Percentiles rank a stretch among this genome's conserved stretches.
phyloP scores from a whole-genome alignment of 1,140 invertebrate genomes.

The Asobara japonica region DNA sequence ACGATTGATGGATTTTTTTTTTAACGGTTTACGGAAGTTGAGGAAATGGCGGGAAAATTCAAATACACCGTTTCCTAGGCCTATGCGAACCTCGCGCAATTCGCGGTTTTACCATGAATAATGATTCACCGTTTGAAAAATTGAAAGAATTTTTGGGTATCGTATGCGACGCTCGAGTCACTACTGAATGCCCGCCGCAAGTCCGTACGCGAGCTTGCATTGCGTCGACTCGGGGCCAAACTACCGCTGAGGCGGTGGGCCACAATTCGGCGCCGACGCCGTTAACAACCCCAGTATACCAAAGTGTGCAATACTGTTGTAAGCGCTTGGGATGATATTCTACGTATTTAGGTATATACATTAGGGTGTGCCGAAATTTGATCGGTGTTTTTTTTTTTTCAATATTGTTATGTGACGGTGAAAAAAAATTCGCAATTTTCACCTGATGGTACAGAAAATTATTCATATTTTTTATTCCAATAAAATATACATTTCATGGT shows the following conservation, averaged over 20 bases:
- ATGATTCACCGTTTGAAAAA: neutral
- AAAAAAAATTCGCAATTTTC: too few relatives aligned
- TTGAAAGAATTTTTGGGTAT: neutral
- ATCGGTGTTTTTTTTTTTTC: too few relatives aligned
- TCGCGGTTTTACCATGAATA: neutral
- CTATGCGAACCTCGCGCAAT: neutral
- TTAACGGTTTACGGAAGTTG: too few relatives aligned
- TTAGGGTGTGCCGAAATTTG: neutral
- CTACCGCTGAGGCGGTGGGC: slow-evolving; percentile 50
- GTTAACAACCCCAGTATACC: slow-evolving; percentile 1
- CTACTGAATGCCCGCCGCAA: slow-evolving; percentile 65
- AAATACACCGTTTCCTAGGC: too few relatives aligned
- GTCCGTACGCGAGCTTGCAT: slow-evolving; percentile 57
- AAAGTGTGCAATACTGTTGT: slow-evolving; percentile 33
- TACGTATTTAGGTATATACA: slow-evolving; percentile 6
- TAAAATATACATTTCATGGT: too few relatives aligned
- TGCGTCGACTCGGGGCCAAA: slow-evolving; percentile 61
- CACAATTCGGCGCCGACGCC: slow-evolving; percentile 22
- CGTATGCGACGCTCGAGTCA: slow-evolving; percentile 57
- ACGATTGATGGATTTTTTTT: too few relatives aligned
- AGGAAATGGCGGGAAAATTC: too few relatives aligned
- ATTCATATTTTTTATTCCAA: too few relatives aligned
- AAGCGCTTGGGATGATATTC: neutral
- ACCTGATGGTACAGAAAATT: too few relatives aligned
- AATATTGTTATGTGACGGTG: too few relatives aligned